Percentiles rank a stretch among this genome's conserved stretches.
These are phyloP conservation scores for Sisor rabdophorus DNA, from an alignment of 2,113 vertebrate species.

Conservation along the genomic window DNA sequence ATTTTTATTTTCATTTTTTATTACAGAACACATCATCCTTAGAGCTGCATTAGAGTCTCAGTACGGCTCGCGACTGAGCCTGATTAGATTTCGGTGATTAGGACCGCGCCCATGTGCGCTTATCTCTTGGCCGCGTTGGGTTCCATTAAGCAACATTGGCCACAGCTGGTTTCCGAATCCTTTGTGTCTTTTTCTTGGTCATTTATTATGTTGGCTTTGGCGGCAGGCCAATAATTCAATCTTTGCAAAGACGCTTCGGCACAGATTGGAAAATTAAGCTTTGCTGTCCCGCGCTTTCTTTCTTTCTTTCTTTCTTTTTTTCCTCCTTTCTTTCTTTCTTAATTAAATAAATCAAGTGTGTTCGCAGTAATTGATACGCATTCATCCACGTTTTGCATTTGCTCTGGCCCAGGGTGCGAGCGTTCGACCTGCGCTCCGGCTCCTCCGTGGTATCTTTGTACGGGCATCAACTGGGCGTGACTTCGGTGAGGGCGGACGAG, in stretches of 20 bases:
- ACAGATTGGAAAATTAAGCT: background rate
- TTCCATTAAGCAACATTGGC: conserved; percentile 62
- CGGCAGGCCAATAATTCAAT: conserved; percentile 32
- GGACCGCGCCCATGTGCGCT: conserved; percentile 46
- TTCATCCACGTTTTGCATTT: background rate
- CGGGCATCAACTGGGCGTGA: conserved; percentile 86
- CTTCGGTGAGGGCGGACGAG: conserved; percentile 81
- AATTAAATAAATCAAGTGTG: too few species aligned
- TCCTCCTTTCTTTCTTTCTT: background rate
- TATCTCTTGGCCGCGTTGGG: conserved; percentile 60
- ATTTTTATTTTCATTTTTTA: too few species aligned
- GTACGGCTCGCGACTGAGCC: conserved; percentile 48
- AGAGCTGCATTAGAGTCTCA: conserved; percentile 46
- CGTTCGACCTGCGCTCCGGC: conserved; percentile 77
- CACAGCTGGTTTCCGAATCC: conserved; percentile 70
- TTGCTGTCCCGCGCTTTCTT: background rate
- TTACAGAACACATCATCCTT: conserved; percentile 44
- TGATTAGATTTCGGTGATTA: conserved; percentile 70
- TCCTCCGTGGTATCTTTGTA: conserved; percentile 72
- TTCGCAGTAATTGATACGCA: background rate
- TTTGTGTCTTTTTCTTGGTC: conserved; percentile 53
- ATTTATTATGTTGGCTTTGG: conserved; percentile 41
- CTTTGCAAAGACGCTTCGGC: conserved; percentile 18
- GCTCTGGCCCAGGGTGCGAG: conserved; percentile 72
- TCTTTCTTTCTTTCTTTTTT: too few species aligned